phyloP scores from a whole-genome alignment of 2,113 vertebrate genomes.

The Anoura caudifer region DNA sequence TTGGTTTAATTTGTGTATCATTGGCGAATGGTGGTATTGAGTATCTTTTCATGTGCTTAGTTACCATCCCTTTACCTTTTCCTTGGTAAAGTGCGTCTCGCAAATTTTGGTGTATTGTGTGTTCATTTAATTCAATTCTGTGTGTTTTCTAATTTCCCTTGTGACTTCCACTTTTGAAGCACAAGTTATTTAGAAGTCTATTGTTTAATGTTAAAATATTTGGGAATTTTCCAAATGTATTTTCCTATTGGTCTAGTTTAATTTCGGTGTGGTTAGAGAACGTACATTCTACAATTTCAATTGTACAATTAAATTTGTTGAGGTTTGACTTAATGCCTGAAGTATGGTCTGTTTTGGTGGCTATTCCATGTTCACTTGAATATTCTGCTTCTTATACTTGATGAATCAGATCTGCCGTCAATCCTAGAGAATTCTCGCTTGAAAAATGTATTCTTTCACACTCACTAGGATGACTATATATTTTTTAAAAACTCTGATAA shows the following conservation, averaged over 20 bases:
- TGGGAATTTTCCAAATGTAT: background rate
- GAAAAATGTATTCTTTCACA: background rate
- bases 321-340: background rate
- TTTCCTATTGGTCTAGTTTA: background rate
- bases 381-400: background rate
- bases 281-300: background rate
- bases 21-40: background rate
- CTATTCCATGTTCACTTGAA: background rate
- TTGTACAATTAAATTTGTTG: background rate
- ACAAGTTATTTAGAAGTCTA: background rate
- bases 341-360: background rate
- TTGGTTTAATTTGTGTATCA: background rate
- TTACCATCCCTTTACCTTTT: background rate
- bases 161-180: background rate
- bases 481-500: background rate
- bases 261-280: conserved; percentile 12
- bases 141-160: conserved; percentile 2
- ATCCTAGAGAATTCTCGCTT: background rate
- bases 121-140: conserved; percentile 14
- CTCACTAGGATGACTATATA: background rate
- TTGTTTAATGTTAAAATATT: conserved; percentile 9
- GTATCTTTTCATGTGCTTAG: background rate
- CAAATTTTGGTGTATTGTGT: background rate
- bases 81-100: background rate
- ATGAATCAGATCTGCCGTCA: background rate